Percentiles rank a stretch among this genome's conserved stretches.
Conservation (phyloP, 2,113 vertebrate genomes). For the Sinosuthora webbiana region DNA sequence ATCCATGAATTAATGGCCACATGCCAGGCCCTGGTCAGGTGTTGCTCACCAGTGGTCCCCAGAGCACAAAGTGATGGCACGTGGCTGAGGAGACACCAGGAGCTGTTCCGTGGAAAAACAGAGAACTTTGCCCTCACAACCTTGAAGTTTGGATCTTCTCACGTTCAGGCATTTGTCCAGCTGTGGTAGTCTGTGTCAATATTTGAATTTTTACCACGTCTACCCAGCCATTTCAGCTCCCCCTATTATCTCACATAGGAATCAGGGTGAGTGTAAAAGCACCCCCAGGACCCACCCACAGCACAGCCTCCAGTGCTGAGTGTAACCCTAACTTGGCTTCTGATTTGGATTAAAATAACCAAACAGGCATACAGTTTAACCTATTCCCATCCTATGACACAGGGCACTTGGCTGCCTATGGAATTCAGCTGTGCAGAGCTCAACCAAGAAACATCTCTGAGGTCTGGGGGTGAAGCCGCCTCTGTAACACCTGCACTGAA, state of each 20-base stretch:
- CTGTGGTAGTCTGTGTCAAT: not conserved
- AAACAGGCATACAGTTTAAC: not conserved
- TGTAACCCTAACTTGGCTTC: not conserved
- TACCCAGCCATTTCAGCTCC: not conserved
- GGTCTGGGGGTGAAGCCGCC: not conserved
- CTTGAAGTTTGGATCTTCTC: not conserved
- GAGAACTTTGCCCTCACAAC: not conserved
- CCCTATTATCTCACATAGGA: not conserved
- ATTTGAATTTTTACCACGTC: not conserved
- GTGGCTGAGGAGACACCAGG: accelerated
- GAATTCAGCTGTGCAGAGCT: not conserved
- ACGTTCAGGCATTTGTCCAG: not conserved
- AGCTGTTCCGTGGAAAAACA: not conserved
- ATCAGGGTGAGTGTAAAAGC: not conserved
- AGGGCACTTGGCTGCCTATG: not conserved
- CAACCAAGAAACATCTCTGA: not conserved
- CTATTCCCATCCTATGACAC: not conserved
- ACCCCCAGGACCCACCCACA: not conserved
- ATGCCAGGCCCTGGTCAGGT: not conserved
- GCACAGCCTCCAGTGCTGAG: not conserved
- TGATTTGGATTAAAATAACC: not conserved
- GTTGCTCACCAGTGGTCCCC: not conserved
- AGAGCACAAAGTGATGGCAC: not conserved
- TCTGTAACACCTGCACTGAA: not conserved
- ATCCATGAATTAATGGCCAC: not conserved